These are phyloP conservation scores for Sipunculus nudus DNA, from an alignment of 2,888 invertebrate genomes.

Conservation along the genomic window DNA sequence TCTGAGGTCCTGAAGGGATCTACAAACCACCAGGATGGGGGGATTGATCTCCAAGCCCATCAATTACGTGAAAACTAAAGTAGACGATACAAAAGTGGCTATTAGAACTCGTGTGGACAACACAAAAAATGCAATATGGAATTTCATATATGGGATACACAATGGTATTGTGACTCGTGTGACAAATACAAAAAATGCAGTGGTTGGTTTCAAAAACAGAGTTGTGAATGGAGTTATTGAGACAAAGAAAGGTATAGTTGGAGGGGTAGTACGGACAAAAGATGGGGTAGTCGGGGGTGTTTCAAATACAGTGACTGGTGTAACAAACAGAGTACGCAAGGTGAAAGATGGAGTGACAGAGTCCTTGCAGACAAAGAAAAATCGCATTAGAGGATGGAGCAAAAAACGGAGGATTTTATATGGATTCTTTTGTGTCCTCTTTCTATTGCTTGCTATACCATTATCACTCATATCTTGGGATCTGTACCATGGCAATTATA, in stretches of 20 bases:
- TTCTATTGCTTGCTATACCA: too few relatives aligned
- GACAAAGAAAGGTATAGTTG: conserved; percentile 1
- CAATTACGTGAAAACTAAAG: conserved; percentile 22
- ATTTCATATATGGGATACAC: too few relatives aligned
- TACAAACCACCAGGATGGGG: conserved; percentile 26
- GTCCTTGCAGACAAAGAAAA: too few relatives aligned
- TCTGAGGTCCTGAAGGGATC: too few relatives aligned
- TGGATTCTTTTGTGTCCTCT: too few relatives aligned
- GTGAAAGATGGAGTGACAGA: not conserved
- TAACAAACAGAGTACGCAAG: not conserved
- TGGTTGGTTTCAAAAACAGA: conserved; percentile 6
- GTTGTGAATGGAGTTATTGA: conserved; percentile 1
- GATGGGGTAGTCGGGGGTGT: conserved; percentile 8
- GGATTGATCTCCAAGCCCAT: conserved; percentile 24
- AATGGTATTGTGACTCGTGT: conserved; percentile 15
- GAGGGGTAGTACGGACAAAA: not conserved
- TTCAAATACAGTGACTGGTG: not conserved
- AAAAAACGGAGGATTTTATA: too few relatives aligned
- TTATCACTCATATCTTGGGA: too few relatives aligned
- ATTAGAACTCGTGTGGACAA: conserved; percentile 14
- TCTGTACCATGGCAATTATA: too few relatives aligned
- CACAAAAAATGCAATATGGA: conserved; percentile 23
- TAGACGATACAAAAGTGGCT: conserved; percentile 26
- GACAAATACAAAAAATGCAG: conserved; percentile 15
- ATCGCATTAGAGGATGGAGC: too few relatives aligned